These are phyloP conservation scores for Anthrax anthrax DNA, from an alignment of 2,888 invertebrate genomes.

Conservation along the genomic window DNA sequence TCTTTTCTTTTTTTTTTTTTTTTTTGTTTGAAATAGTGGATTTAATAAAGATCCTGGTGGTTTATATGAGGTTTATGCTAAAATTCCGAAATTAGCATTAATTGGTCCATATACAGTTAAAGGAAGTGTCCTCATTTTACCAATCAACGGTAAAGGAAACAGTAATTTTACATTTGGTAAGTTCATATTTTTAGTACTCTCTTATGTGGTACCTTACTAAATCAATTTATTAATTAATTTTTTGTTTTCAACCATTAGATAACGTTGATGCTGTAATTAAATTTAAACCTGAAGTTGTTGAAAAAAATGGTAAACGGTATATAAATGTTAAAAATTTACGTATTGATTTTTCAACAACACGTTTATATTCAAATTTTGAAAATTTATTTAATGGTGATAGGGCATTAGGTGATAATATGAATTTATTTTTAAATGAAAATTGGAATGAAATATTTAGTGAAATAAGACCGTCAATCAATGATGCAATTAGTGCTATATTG, in stretches of 20 bases:
- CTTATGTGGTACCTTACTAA: too few relatives aligned
- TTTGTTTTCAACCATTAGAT: slow-evolving; percentile 2
- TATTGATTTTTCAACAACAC: slow-evolving; percentile 2
- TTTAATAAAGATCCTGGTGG: slow-evolving; percentile 14
- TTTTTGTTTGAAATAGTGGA: slow-evolving; percentile 16
- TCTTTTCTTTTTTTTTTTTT: neutral
- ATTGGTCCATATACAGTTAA: slow-evolving; percentile 23
- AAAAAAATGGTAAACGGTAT: slow-evolving; percentile 15
- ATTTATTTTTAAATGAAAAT: slow-evolving; percentile 34
- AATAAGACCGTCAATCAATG: slow-evolving; percentile 25
- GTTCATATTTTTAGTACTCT: neutral
- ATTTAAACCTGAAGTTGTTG: neutral
- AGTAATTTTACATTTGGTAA: slow-evolving; percentile 20
- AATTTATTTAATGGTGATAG: slow-evolving; percentile 36
- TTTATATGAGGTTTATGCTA: slow-evolving; percentile 16
- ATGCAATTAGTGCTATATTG: slow-evolving; percentile 25
- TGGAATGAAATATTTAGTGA: slow-evolving; percentile 34
- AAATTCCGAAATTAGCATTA: slow-evolving; percentile 18
- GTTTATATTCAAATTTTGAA: slow-evolving; percentile 21
- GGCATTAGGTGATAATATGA: slow-evolving; percentile 33
- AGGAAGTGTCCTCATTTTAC: slow-evolving; percentile 23
- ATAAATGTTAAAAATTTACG: slow-evolving; percentile 9
- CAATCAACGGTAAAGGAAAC: slow-evolving; percentile 23
- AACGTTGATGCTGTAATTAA: slow-evolving; percentile 7
- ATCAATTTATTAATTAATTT: neutral